A percentile compares a stretch with the other conserved stretches of the same genome.
Conservation (phyloP, 1,140 invertebrate genomes). For the Uloborus diversus region DNA sequence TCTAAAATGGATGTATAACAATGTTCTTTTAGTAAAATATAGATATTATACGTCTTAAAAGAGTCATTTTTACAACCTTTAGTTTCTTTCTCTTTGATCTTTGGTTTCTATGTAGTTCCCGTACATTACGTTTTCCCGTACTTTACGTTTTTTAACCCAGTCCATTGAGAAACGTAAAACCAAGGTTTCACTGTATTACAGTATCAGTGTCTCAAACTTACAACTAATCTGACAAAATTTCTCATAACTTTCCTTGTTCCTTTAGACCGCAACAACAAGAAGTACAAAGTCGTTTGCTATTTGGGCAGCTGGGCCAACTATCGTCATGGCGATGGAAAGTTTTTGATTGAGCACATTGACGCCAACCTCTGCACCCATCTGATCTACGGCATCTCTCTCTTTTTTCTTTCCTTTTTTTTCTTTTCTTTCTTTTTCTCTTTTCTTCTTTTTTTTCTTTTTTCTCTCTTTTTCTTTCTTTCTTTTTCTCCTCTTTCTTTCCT, state of each 20-base stretch:
- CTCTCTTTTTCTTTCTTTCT: no score
- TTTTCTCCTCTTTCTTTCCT: no score
- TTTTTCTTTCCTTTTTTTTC: no score
- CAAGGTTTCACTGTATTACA: background rate
- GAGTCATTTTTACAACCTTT: background rate
- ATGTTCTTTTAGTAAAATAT: no score
- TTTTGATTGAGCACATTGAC: slow-evolving; percentile 75
- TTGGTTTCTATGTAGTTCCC: background rate
- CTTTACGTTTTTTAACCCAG: background rate
- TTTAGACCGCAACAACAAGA: slow-evolving; percentile 8
- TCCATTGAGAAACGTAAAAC: background rate
- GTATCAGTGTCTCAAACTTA: background rate
- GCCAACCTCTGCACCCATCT: slow-evolving; percentile 85
- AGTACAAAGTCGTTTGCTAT: slow-evolving; percentile 70
- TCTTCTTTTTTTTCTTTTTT: no score
- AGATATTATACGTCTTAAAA: no score
- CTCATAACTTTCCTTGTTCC: background rate
- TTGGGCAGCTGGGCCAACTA: slow-evolving; percentile 79
- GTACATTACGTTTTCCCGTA: background rate
- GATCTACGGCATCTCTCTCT: no score
- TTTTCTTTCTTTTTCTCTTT: no score
- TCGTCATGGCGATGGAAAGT: slow-evolving; percentile 72
- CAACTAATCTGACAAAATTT: background rate
- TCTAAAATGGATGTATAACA: no score
- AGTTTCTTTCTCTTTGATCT: background rate